Evolutionary conservation across 2,797 vertebrate species (phyloP).

Genomic region (Lepilemur ruficaudatus): DNA sequence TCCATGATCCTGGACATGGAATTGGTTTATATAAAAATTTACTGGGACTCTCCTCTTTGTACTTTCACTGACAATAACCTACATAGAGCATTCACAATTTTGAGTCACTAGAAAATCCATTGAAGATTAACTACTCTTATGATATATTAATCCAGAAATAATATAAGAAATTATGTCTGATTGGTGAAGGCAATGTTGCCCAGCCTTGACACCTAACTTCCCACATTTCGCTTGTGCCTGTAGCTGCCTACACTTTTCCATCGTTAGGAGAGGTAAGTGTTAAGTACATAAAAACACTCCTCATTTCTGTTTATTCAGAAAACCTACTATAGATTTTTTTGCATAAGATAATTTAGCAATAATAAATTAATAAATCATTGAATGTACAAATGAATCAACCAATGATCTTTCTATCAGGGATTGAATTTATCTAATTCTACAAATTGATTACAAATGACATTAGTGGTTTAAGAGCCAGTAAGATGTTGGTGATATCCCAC

Average conservation of each 20-base stretch:
- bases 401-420: neutral
- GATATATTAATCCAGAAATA: neutral
- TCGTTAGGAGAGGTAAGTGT: neutral
- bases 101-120: neutral
- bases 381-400: neutral
- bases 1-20: neutral
- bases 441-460: neutral
- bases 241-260: too few relatives aligned
- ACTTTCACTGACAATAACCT: neutral
- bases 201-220: neutral
- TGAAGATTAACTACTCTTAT: neutral
- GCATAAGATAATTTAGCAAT: neutral
- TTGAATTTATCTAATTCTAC: neutral
- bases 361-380: neutral
- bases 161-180: neutral
- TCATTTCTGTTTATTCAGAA: neutral
- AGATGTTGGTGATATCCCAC: neutral
- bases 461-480: neutral
- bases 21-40: neutral
- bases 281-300: neutral
- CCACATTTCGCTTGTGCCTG: neutral
- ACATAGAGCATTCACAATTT: neutral
- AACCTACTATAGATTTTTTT: neutral
- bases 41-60: too few relatives aligned
- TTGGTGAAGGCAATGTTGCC: neutral